These are phyloP conservation scores for Rana temporaria DNA, from an alignment of 2,113 vertebrate species.

Conservation along the genomic window DNA sequence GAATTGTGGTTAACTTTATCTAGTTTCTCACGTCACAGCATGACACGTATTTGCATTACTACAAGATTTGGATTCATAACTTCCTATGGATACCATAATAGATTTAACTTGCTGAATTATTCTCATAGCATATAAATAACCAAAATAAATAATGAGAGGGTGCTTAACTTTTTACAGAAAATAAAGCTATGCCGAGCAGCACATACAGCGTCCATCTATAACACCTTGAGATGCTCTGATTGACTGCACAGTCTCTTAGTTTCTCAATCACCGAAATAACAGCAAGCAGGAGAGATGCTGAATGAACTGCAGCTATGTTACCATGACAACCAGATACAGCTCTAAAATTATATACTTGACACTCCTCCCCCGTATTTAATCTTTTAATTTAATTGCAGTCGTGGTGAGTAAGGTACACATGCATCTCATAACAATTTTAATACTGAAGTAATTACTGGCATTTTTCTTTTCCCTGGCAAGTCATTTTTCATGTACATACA, in stretches of 20 bases:
- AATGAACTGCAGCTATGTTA: constrained; percentile 23
- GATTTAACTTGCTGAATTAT: too few relatives aligned
- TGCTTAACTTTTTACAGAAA: too few relatives aligned
- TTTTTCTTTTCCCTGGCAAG: too few relatives aligned
- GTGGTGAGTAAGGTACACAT: background rate
- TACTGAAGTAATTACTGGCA: too few relatives aligned
- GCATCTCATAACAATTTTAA: background rate
- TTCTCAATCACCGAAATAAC: constrained; percentile 36
- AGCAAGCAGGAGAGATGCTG: constrained; percentile 23
- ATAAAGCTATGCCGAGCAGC: background rate
- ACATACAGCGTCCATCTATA: background rate
- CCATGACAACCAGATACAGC: constrained; percentile 41
- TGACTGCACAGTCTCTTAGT: constrained; percentile 31
- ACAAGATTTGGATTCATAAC: too few relatives aligned
- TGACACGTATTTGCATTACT: too few relatives aligned
- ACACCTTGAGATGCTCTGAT: constrained; percentile 21
- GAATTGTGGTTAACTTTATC: too few relatives aligned
- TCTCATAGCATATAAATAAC: too few relatives aligned
- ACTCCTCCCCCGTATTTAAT: constrained; percentile 14
- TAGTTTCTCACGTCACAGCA: too few relatives aligned
- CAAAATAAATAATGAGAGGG: too few relatives aligned
- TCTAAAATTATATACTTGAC: constrained; percentile 48
- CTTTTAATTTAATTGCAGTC: constrained; percentile 9
- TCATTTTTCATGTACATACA: too few relatives aligned
- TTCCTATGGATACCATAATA: too few relatives aligned